Evolutionary conservation across 2,113 vertebrate species (phyloP), one percentile per base, ranked within the genome.

Genomic region (Hassar affinis): DNA sequence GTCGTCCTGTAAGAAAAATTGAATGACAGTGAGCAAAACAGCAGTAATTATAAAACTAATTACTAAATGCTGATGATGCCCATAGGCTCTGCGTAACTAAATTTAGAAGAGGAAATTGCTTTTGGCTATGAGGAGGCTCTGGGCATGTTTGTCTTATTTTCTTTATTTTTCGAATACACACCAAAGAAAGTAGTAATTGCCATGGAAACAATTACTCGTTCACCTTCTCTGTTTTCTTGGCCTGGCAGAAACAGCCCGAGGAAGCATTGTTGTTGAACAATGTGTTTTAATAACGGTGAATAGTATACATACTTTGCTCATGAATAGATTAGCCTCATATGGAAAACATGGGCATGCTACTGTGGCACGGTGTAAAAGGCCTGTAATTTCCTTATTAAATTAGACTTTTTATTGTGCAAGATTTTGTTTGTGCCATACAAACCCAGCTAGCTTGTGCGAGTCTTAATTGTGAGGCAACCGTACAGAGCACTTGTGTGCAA

Each of bases 31-130:
- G 95, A 96, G 95, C 94, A 95, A 97, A 97, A 97, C 97, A 96
- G 96, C 95, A 96, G 97, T 98, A 98, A 99, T 99, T 98, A 98
- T 97, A 97, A 99, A 99, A 99, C 95, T 99, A 98, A 98, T 98
- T 98, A 98, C 96, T 96, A 97, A 98, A 97, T 95, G 96, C 95
- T 98, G 97, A 98, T 97, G 97, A 97, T 97, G 96, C 97, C 96
- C 96, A 96, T 94, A 97, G 97, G 97, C 96, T 97, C 97, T 97
- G 96, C 96, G 97, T 98, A 97, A 98, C 97, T 98, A 98, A 96
- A 97, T 98, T 97, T 97, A 97, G 96, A 96, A 94, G 94, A 96
- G 96, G 96, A 99, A 98, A 98, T 98, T 98, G 97, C 97, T 97
- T 98, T 97, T 94, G 94, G 96, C 96, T 96, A 94, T 93, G 93